Evolutionary conservation across 2,888 invertebrate species (phyloP), one percentile per base, ranked within the genome.

Genomic region (Corbicula japonica): DNA sequence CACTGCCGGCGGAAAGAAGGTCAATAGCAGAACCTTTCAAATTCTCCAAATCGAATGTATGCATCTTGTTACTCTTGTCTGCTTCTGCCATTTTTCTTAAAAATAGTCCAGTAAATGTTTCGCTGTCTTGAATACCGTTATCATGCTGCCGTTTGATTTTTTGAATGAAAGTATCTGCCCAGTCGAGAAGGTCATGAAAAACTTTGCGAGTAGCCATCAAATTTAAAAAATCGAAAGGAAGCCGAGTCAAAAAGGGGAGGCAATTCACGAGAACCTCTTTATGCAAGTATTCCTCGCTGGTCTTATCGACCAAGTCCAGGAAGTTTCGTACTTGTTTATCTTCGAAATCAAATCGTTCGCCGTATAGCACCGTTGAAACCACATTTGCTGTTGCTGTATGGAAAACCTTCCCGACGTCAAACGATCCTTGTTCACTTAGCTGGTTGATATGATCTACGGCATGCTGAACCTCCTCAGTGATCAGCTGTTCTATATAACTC

Each of bases 261-360:
- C 70, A 61, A n/a, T 50, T 70, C 6, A 60, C 28, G 15, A 52
- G 41, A 28, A 48, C 21, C 10, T 63, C 48, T 23, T 21, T 28
- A 32, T 30, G 21, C 30, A 63, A 21, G 15, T 32, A 63, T 1
- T 21, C 32, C 12, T 28, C 30, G 6, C 26, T 46, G 23, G 28
- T 38, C 32, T 26, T 18, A 18, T 21, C 26, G 18, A 44, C 44
- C 23, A 12, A 34, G 6, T 34, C 21, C 15, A 48, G 32, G 6
- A 50, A 18, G 1, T 21, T 28, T 23, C 48, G 23, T n/a, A 50
- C 8, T 10, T 34, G 28, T 41, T 73, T n/a, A 44, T 77, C 68
- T 15, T 63, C 72, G 15, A 68, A 62, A 30, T 41, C 68, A 34
- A 77, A 77, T 26, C 72, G 61, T 6, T 54, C 35, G 10, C 41